Evolutionary conservation across 2,113 vertebrate genomes (phyloP).

Genomic region (Neodontobutis hainanensis): DNA sequence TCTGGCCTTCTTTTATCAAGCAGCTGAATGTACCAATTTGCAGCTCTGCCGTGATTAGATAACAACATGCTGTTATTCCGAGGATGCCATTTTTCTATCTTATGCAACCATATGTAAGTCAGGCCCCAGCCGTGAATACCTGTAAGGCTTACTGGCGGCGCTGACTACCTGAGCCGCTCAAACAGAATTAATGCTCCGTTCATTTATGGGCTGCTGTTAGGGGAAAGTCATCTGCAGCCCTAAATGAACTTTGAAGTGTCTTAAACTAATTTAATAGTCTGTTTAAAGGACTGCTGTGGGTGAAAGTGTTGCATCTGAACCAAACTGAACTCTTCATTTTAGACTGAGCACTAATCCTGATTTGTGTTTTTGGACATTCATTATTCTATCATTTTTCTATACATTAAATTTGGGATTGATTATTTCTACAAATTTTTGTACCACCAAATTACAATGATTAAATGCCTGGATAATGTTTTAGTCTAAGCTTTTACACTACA

Average conservation of each 20-base stretch:
- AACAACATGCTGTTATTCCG: slow-evolving; percentile 52
- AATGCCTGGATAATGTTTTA: too few species aligned
- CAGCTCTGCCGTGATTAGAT: slow-evolving; percentile 63
- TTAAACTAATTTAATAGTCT: slow-evolving; percentile 23
- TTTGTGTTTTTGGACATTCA: background rate
- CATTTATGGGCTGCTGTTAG: slow-evolving; percentile 1
- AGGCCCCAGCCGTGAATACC: slow-evolving; percentile 33
- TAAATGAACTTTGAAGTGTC: slow-evolving; percentile 3
- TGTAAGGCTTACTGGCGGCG: slow-evolving; percentile 48
- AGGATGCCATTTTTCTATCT: slow-evolving; percentile 57
- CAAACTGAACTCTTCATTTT: slow-evolving; percentile 1
- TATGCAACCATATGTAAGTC: slow-evolving; percentile 60
- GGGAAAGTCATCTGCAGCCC: slow-evolving; percentile 20
- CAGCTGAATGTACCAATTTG: slow-evolving; percentile 56
- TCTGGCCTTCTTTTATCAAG: slow-evolving; percentile 54
- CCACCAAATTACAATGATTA: too few species aligned
- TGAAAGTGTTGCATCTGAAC: background rate
- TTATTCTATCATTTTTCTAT: too few species aligned
- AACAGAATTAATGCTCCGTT: background rate
- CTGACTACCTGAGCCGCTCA: slow-evolving; percentile 29
- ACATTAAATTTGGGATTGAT: background rate
- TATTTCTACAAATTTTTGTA: background rate
- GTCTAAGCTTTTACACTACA: background rate
- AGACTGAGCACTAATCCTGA: background rate
- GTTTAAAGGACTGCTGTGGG: slow-evolving; percentile 7